Base-by-base conservation (phyloP, 1,140 invertebrate species). In the Mercenaria mercenaria region DNA sequence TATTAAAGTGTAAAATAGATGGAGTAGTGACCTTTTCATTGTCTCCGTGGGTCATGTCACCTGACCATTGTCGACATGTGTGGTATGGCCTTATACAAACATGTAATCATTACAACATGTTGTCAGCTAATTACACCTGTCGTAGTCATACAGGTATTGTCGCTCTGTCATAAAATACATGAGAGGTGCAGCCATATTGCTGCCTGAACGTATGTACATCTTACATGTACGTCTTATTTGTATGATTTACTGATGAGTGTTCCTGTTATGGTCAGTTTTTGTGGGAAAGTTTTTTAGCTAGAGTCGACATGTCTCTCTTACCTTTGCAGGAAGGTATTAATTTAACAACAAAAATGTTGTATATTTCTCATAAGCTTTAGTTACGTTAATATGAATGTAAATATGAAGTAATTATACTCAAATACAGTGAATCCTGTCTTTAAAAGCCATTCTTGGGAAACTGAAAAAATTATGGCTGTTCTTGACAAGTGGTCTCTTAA, bases 121-220 rank as follows among this genome's bases (percentile, higher is more conserved):
- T 72, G 34, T 72, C 29, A 39, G 34, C 67, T 72, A 72, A 72
- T 72, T 72, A 72, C 67, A 72, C 34, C 67, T 72, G 67, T 72
- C 67, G 18, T 64, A 11, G 26, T 29, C 26, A 8, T 64, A 26
- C n/a, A 15, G 6, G 6, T 11, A 11, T 47, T 56, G 52, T 23
- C 59, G 6, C 26, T 26, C 26, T 26, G n/a, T 29, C n/a, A 64
- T 6, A 8, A 10, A 29, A 26, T 64, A 64, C 59, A 64, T 64
- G 59, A 64, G n/a, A 29, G 59, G 59, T 64, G 59, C 59, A 64
- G 59, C 26, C 59, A 64, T 20, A n/a, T 64, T 26, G 59, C 59
- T 64, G 59, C n/a, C n/a, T 26, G n/a, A 4, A 4, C 26, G 52
- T 8, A 13, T 56, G 52, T 23, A 56, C 10, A 20, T 56, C 43